Base-by-base conservation (phyloP, 2,888 invertebrate genomes). In the Rotaria socialis region DNA sequence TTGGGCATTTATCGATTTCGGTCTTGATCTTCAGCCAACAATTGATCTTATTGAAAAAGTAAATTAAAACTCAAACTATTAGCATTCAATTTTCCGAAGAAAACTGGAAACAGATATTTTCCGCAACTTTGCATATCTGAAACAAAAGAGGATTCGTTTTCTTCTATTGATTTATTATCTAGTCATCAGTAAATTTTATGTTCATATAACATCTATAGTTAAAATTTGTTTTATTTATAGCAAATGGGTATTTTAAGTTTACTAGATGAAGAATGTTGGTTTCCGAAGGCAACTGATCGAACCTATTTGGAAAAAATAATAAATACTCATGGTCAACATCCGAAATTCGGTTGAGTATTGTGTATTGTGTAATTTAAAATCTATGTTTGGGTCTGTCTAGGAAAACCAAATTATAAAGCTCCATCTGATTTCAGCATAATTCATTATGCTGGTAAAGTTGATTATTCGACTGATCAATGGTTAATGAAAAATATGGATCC, bases 401-500 rank as follows among this genome's bases (percentile, higher is more conserved):
- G 80, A 47, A 86, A 86, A 56, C 86, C 91, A 58, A 91, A 91
- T 88, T 91, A 91, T 89, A 88, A 91, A 55, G 94, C 96, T 74
- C 90, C 91, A 89, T 96, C 96, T 41, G 97, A 98, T 91, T 99
- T 98, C 90, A 96, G 96, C 50, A 95, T 99, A 87, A 95, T 97
- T 87, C 99, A 99, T 91, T 99, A 99, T 92, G 98, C 98, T 85
- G 99, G 99, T 58, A 96, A 96, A 91, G 92, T 92, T 87, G 97
- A 99, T 92, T 99, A 99, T 91, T 96, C 96, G 24, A 96, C 97
- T 0, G 94, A 94, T 84, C 95, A 96, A 90, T 99, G 99, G 99
- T 92, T 99, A 88, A 97, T 97, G 96, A 99, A 99, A 93, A 99
- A 99, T 92, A 99, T 98, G 99, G 99, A 99, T 90, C 99, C 99